These are phyloP conservation scores for Luscinia luscinia DNA, from an alignment of 2,797 vertebrate genomes.

Conservation along the genomic window DNA sequence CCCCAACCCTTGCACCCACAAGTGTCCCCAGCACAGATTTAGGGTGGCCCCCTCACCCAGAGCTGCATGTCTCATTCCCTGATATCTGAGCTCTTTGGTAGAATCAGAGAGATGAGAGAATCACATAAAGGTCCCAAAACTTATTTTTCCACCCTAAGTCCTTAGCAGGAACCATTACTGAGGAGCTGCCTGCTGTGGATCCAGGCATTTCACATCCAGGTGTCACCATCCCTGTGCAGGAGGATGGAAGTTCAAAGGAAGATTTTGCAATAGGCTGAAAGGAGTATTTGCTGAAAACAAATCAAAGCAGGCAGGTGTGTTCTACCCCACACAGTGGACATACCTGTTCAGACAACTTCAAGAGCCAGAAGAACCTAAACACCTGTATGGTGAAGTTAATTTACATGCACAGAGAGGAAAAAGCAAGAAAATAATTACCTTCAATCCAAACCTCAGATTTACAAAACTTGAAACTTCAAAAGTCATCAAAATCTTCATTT, in stretches of 20 bases:
- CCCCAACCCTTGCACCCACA: not conserved
- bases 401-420: not conserved
- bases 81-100: fast-evolving
- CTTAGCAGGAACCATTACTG: not conserved
- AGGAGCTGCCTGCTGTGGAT: not conserved
- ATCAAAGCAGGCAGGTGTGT: not conserved
- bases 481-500: not conserved
- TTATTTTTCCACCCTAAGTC: not conserved
- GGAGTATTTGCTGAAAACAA: not conserved
- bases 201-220: not conserved
- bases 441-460: not conserved
- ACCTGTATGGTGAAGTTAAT: not conserved
- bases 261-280: not conserved
- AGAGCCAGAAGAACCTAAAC: not conserved
- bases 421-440: not conserved
- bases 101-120: not conserved
- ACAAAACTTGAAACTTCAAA: not conserved
- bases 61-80: not conserved
- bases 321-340: fast-evolving
- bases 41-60: not conserved
- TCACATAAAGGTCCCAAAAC: fast-evolving
- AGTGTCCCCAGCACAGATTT: not conserved
- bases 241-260: not conserved
- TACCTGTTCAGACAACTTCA: not conserved
- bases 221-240: not conserved